Evolutionary conservation across 2,888 invertebrate genomes (phyloP).

Genomic region (Cataglyphis rosenhaueri): DNA sequence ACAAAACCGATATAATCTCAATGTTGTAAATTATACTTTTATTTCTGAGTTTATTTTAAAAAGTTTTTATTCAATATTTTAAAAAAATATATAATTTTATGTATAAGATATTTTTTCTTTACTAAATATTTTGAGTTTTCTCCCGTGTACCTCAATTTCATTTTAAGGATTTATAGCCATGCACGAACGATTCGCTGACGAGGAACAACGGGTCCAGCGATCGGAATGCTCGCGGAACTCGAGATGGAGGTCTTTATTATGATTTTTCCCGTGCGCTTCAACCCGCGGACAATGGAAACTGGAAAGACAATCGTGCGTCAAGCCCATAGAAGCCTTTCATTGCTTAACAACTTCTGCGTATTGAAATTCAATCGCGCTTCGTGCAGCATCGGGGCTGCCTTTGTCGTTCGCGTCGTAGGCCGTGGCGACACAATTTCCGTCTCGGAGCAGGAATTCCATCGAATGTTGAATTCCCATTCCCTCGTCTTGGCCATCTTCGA

Average conservation of each 20-base stretch:
- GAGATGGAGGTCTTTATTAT: constrained; percentile 38
- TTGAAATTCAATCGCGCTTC: constrained; percentile 76
- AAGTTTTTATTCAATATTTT: not conserved
- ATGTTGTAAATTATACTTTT: not conserved
- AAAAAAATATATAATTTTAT: not conserved
- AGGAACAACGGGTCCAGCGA: not conserved
- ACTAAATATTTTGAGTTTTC: not conserved
- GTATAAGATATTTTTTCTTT: not conserved
- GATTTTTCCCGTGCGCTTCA: constrained; percentile 61
- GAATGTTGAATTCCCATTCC: constrained; percentile 50
- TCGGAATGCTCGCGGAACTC: constrained; percentile 17
- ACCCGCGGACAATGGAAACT: constrained; percentile 70
- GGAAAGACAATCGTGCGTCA: constrained; percentile 73
- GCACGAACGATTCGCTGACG: not conserved
- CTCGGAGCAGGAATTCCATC: constrained; percentile 57
- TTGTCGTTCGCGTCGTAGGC: constrained; percentile 65
- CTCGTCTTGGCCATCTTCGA: constrained; percentile 39
- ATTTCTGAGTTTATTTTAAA: not conserved
- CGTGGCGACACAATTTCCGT: constrained; percentile 72
- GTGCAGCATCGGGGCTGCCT: constrained; percentile 62
- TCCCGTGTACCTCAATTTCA: not conserved
- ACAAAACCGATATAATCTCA: not conserved
- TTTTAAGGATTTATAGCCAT: not conserved
- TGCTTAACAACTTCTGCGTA: constrained; percentile 72
- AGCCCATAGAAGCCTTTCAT: constrained; percentile 74